Conservation (phyloP, 2,113 vertebrate genomes). For the Gopherus evgoodei region DNA sequence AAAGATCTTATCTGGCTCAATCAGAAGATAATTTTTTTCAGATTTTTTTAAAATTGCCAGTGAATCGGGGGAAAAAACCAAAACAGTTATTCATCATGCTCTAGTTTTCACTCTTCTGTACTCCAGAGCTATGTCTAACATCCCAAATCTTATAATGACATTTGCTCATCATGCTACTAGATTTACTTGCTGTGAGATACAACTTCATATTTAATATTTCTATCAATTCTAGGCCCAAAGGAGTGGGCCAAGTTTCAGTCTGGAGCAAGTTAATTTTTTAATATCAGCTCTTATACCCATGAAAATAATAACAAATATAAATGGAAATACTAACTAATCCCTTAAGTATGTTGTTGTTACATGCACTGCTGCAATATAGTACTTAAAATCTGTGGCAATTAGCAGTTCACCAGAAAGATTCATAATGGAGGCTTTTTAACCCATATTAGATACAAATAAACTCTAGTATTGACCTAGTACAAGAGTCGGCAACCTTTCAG, state of each 20-base stretch:
- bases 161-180: background rate
- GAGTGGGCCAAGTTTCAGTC: background rate
- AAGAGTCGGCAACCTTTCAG: too few relatives aligned
- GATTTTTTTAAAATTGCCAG: too few relatives aligned
- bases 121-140: background rate
- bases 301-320: slow-evolving; percentile 25
- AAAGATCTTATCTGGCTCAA: too few relatives aligned
- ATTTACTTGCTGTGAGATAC: background rate
- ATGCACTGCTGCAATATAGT: background rate
- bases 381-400: background rate
- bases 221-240: background rate
- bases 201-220: background rate
- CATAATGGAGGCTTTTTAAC: background rate
- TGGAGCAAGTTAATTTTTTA: background rate
- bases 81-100: too few relatives aligned
- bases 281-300: background rate
- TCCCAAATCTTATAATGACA: background rate
- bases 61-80: too few relatives aligned
- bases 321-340: background rate
- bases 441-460: background rate
- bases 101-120: background rate
- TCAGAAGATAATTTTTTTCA: too few relatives aligned
- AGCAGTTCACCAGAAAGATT: background rate
- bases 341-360: background rate
- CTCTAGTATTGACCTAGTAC: background rate